phyloP scores from a whole-genome alignment of 1,140 invertebrate species.

The Cotesia vestalis region DNA sequence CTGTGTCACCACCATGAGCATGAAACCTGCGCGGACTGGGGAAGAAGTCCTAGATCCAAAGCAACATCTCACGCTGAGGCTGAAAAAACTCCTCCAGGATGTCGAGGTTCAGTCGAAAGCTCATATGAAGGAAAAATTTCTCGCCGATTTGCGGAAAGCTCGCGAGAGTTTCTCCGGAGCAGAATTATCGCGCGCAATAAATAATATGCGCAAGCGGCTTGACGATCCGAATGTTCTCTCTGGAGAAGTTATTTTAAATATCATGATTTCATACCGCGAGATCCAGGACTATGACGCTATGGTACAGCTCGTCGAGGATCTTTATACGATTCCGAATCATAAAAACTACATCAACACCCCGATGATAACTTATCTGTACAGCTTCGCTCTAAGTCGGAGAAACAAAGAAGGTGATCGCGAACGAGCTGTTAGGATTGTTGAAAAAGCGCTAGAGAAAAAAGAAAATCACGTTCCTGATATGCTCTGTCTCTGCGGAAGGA shows the following conservation, averaged over 20 bases:
- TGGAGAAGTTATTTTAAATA: slow-evolving; percentile 91
- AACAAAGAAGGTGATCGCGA: slow-evolving; percentile 95
- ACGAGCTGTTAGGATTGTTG: slow-evolving; percentile 90
- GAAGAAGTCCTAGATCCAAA: slow-evolving; percentile 74
- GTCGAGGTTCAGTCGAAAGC: slow-evolving; percentile 94
- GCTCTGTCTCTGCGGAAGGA: slow-evolving; percentile 97
- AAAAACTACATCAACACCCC: slow-evolving; percentile 89
- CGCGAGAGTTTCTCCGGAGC: slow-evolving; percentile 86
- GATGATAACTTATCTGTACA: slow-evolving; percentile 92
- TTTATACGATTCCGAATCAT: slow-evolving; percentile 91
- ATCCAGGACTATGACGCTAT: slow-evolving; percentile 97
- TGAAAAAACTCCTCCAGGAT: slow-evolving; percentile 88
- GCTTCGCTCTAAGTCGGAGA: slow-evolving; percentile 95
- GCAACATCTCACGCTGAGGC: slow-evolving; percentile 74
- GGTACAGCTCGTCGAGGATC: slow-evolving; percentile 95
- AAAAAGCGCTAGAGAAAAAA: slow-evolving; percentile 88
- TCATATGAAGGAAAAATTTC: slow-evolving; percentile 98
- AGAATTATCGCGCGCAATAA: slow-evolving; percentile 85
- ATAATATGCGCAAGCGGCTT: slow-evolving; percentile 90
- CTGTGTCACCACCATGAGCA: slow-evolving; percentile 78
- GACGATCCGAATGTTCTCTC: slow-evolving; percentile 97
- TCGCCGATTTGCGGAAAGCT: slow-evolving; percentile 92
- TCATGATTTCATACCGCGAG: slow-evolving; percentile 91
- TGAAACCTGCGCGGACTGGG: slow-evolving; percentile 69
- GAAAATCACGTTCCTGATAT: slow-evolving; percentile 96